Base-by-base conservation (phyloP, 2,797 vertebrate genomes). In the Sebastes steindachneri region DNA sequence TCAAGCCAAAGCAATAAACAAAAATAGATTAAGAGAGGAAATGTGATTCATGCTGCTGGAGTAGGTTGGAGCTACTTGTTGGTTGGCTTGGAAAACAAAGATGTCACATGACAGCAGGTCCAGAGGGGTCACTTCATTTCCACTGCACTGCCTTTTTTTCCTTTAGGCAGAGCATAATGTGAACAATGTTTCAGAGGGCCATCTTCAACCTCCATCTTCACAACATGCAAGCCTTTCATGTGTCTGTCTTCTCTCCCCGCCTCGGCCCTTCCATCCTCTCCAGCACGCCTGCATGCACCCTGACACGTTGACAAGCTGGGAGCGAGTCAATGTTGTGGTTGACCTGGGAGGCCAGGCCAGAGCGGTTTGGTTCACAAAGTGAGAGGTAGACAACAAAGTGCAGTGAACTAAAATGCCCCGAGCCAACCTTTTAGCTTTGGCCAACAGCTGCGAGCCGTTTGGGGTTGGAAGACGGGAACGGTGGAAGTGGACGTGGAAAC, bases 241-340 rank as follows among this genome's bases (percentile, higher is more conserved):
- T 89, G 79, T 83, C 85, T 69, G 68, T 84, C 72, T 75, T 74
- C 71, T 75, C 71, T 53, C 71, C 19, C 45, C 41, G 45, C 65
- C 70, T 74, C 77, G 35, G 77, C 77, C 73, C 82, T 82, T 90
- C 90, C 58, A 75, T 85, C 82, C 74, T 85, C 84, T 71, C 75
- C 83, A 89, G 53, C 91, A 93, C 78, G 85, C 88, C 90, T 90
- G 83, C 89, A 77, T 94, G 92, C 87, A 88, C 90, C 83, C 79
- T 92, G 93, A 94, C 93, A 93, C 74, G 70, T 88, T 93, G 94
- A 95, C 93, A 93, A 88, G 94, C 87, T 28, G 81, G 76, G 85
- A 86, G 83, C 74, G n/a, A 91, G 91, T 90, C 85, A 76, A 68
- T 86, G 87, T 80, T 89, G 93, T 82, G 92, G 92, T 79, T 95